phyloP scores from a whole-genome alignment of 37 sponge, comb jelly and placozoan genomes.

The Eunapius fragilis region DNA sequence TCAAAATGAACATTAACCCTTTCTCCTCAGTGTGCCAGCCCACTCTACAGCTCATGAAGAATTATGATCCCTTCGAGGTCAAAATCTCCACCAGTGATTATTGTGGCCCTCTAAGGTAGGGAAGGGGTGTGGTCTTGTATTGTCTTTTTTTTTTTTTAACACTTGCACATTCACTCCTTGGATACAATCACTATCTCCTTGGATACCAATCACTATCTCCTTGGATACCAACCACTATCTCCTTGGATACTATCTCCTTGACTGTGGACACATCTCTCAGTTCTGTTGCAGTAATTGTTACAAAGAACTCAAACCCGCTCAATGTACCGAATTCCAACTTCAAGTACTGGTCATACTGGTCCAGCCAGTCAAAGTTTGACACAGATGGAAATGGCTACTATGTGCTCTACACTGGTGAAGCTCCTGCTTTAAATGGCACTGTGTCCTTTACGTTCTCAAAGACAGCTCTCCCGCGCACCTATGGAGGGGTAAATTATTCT shows the following conservation, averaged over 20 bases:
- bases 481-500: background rate
- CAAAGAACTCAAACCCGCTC: background rate
- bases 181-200: no score
- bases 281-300: background rate
- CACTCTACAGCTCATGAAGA: background rate
- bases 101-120: constrained; percentile 4
- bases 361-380: background rate
- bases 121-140: background rate
- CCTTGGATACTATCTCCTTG: no score
- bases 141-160: background rate
- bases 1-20: no score
- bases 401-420: background rate
- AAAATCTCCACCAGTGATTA: background rate
- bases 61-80: background rate
- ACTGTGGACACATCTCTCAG: background rate
- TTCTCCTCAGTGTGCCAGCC: background rate
- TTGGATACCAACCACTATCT: no score
- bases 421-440: background rate
- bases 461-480: background rate
- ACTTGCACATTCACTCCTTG: background rate
- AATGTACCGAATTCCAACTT: background rate
- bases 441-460: background rate
- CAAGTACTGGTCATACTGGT: background rate
- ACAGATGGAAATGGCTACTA: background rate
- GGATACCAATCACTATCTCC: no score